Conservation (phyloP, 2,888 invertebrate species). For the Caenorhabditis afra region DNA sequence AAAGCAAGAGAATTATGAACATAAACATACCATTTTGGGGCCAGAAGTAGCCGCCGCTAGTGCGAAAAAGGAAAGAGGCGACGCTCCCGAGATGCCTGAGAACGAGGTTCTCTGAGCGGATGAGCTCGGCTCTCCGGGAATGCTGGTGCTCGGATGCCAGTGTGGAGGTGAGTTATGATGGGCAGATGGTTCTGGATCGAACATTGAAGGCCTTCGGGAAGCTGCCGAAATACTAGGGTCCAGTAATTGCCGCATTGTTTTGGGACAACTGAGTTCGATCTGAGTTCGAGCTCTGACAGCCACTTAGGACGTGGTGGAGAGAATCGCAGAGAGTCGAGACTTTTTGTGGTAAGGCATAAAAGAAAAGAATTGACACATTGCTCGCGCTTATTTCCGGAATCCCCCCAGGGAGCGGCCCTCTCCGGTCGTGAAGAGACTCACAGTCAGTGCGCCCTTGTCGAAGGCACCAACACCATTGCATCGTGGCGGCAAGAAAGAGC, state of each 20-base stretch:
- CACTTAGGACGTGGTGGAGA: slow-evolving; percentile 36
- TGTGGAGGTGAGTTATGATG: slow-evolving; percentile 57
- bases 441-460: slow-evolving; percentile 48
- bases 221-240: slow-evolving; percentile 36
- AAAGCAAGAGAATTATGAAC: slow-evolving; percentile 28
- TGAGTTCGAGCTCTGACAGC: neutral
- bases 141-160: slow-evolving; percentile 36
- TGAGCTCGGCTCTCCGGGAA: slow-evolving; percentile 46
- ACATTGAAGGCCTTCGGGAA: slow-evolving; percentile 43
- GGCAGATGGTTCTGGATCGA: slow-evolving; percentile 44
- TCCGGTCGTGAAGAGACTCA: slow-evolving; percentile 56
- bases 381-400: slow-evolving; percentile 55
- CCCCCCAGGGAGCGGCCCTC: slow-evolving; percentile 56
- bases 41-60: slow-evolving; percentile 51
- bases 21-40: slow-evolving; percentile 59
- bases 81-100: slow-evolving; percentile 30
- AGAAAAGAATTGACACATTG: slow-evolving; percentile 61
- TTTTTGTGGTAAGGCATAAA: slow-evolving; percentile 56
- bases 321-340: slow-evolving; percentile 33
- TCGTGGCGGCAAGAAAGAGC: slow-evolving; percentile 28
- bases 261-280: neutral
- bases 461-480: slow-evolving; percentile 40
- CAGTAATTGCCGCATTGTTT: slow-evolving; percentile 35
- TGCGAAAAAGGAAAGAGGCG: slow-evolving; percentile 58
- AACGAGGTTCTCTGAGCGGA: slow-evolving; percentile 47